phyloP scores from a whole-genome alignment of 64 coral and sea anemone species.

The Montipora efflorescens region DNA sequence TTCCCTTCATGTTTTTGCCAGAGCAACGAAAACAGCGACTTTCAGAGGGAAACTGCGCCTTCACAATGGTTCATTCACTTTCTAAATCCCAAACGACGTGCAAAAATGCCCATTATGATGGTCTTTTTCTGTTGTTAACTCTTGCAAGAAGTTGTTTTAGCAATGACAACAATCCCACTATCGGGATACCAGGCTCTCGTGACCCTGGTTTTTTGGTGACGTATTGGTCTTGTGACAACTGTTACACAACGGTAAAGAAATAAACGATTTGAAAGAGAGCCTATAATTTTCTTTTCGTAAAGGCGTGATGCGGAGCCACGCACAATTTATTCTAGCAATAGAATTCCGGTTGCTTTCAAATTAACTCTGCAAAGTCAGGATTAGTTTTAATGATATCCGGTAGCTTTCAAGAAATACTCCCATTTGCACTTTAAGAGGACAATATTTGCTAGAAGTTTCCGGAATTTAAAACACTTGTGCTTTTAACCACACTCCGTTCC shows the following conservation, averaged over 20 bases:
- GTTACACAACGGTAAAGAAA: not conserved
- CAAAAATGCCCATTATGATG: not conserved
- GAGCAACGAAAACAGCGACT: not conserved
- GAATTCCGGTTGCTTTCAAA: constrained; percentile 17
- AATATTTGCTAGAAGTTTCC: constrained; percentile 50
- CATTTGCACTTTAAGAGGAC: constrained; percentile 14
- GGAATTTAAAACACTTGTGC: constrained; percentile 47
- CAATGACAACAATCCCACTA: not conserved
- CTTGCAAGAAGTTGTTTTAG: not conserved
- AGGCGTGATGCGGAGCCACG: not conserved
- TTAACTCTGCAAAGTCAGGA: not conserved
- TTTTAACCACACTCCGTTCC: constrained; percentile 6
- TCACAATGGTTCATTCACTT: not conserved
- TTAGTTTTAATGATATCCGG: constrained; percentile 53
- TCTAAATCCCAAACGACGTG: not conserved
- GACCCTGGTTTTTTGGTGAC: not conserved
- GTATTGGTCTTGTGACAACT: not conserved
- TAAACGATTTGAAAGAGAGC: not conserved
- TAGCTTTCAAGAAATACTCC: constrained; percentile 46
- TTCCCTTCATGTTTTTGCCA: not conserved
- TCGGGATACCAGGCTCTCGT: not conserved
- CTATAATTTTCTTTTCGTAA: not conserved
- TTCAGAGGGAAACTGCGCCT: not conserved
- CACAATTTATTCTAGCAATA: not conserved
- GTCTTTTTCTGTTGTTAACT: not conserved